Percentiles rank a stretch among this genome's conserved stretches.
Evolutionary conservation across 2,113 vertebrate genomes (phyloP).

Genomic region (Nycticryphes semicollaris): DNA sequence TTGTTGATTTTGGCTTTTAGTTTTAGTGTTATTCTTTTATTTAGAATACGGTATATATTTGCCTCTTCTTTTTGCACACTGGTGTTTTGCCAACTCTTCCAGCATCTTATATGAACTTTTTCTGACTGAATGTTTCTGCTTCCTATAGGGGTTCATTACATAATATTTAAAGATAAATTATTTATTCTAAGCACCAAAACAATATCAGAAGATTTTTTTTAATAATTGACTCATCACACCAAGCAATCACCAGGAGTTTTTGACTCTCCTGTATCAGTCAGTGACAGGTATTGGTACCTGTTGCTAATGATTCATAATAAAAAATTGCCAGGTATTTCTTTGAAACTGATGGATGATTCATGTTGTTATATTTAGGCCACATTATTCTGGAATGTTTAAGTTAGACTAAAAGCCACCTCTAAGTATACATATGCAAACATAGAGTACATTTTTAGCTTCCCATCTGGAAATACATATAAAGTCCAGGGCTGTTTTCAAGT

Average conservation of each 20-base stretch:
- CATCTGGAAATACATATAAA: conserved; percentile 50
- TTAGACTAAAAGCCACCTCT: conserved; percentile 35
- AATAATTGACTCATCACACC: background rate
- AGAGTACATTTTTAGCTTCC: conserved; percentile 43
- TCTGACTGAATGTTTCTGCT: background rate
- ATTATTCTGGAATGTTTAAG: conserved; percentile 56
- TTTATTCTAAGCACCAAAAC: background rate
- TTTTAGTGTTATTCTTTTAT: background rate
- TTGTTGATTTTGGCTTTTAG: background rate
- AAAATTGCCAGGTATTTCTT: conserved; percentile 38
- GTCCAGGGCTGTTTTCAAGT: conserved; percentile 30
- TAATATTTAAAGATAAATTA: background rate
- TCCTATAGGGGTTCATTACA: background rate
- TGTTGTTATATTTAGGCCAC: conserved; percentile 33
- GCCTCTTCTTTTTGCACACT: background rate
- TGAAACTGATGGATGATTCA: conserved; percentile 49
- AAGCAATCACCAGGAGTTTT: background rate
- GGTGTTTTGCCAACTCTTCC: background rate
- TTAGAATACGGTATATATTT: background rate
- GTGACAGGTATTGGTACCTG: background rate
- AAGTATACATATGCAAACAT: conserved; percentile 26
- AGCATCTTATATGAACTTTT: background rate
- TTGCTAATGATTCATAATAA: background rate
- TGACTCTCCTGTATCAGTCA: background rate
- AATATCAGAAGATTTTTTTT: background rate